Percentiles rank a stretch among this genome's conserved stretches.
These are phyloP conservation scores for Morelia viridis DNA, from an alignment of 2,797 vertebrate species.

Conservation along the genomic window DNA sequence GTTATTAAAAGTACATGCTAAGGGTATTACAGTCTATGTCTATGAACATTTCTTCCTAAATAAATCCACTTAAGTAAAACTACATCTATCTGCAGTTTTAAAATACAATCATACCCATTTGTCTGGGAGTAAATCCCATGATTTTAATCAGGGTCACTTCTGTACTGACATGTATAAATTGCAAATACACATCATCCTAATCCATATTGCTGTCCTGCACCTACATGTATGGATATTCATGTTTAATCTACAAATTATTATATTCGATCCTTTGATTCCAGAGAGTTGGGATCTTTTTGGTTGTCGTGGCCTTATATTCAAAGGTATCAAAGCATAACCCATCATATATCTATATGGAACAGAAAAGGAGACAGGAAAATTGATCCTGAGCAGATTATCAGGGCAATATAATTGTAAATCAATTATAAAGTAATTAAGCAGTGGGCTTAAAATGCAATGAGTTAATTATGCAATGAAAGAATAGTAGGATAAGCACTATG, in stretches of 20 bases:
- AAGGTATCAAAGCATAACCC: neutral
- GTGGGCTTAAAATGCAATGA: slow-evolving; percentile 13
- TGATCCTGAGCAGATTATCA: slow-evolving; percentile 4
- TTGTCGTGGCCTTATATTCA: neutral
- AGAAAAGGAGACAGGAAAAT: slow-evolving; percentile 8
- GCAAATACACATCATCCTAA: neutral
- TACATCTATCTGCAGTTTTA: neutral
- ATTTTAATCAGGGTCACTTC: neutral
- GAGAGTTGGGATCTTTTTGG: neutral
- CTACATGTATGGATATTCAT: neutral
- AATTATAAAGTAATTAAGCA: slow-evolving; percentile 31
- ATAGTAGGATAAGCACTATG: neutral
- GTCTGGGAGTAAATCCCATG: neutral
- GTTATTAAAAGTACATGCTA: neutral
- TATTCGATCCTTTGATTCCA: neutral
- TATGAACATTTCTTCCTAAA: neutral
- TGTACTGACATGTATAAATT: neutral
- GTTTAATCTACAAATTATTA: neutral
- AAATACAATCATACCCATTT: neutral
- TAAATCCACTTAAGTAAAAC: neutral
- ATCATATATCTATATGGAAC: neutral
- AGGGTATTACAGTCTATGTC: neutral
- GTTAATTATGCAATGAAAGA: slow-evolving; percentile 39
- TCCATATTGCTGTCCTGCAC: neutral
- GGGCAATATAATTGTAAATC: neutral